Evolutionary conservation across 2,797 vertebrate species (phyloP).

Genomic region (Manis javanica): DNA sequence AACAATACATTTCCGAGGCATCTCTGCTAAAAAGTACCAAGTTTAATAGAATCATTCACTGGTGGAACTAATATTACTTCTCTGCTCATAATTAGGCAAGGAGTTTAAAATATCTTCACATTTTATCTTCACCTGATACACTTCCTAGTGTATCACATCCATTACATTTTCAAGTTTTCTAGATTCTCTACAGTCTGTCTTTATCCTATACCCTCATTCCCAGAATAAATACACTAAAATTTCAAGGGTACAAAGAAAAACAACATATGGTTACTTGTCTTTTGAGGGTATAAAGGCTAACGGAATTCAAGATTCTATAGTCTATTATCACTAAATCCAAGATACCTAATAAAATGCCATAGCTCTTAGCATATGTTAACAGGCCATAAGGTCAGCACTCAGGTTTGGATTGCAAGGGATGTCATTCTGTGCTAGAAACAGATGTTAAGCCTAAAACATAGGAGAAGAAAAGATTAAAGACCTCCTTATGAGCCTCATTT

Average conservation of each 20-base stretch:
- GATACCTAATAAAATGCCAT: neutral
- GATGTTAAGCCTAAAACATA: neutral
- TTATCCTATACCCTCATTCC: neutral
- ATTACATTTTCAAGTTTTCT: neutral
- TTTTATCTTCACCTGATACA: neutral
- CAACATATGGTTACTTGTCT: neutral
- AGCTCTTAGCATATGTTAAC: neutral
- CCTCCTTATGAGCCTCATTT: neutral
- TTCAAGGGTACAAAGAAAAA: neutral
- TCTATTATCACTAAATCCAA: neutral
- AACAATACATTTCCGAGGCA: neutral
- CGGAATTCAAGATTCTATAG: neutral
- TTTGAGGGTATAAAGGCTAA: neutral
- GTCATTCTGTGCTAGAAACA: neutral
- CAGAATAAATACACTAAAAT: neutral
- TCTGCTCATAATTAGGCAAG: neutral
- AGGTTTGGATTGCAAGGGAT: neutral
- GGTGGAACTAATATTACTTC: neutral
- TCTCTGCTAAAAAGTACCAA: neutral
- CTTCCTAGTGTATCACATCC: neutral
- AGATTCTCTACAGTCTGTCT: neutral
- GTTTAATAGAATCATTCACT: neutral
- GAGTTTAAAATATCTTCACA: neutral
- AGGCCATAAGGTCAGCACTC: neutral
- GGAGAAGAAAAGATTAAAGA: neutral